Evolutionary conservation across 2,113 vertebrate genomes (phyloP).

Genomic region (Xiphias gladius): DNA sequence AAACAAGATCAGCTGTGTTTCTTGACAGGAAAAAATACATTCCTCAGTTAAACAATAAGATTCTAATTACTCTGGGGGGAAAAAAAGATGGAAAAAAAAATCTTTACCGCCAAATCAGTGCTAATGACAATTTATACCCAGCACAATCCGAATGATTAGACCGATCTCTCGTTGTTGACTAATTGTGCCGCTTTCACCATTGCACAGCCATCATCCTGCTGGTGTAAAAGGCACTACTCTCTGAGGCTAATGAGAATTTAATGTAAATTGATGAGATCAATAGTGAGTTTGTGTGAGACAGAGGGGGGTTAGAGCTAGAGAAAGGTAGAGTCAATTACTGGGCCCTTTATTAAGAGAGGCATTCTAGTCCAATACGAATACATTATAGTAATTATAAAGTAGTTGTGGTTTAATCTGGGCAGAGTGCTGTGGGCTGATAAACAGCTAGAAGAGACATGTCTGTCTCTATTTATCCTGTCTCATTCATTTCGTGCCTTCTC

Average conservation of each 20-base stretch:
- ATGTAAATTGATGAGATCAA: slow-evolving; percentile 72
- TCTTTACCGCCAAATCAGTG: not conserved
- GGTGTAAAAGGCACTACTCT: slow-evolving; percentile 37
- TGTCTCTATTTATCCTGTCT: slow-evolving; percentile 40
- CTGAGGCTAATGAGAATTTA: slow-evolving; percentile 66
- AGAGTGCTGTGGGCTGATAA: slow-evolving; percentile 67
- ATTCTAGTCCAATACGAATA: slow-evolving; percentile 47
- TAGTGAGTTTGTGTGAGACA: slow-evolving; percentile 19
- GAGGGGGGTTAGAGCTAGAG: not conserved
- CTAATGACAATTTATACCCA: slow-evolving; percentile 24
- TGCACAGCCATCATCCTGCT: slow-evolving; percentile 14
- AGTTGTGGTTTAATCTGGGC: slow-evolving; percentile 58
- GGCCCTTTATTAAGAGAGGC: slow-evolving; percentile 49
- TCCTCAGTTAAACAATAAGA: not conserved
- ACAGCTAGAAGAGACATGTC: slow-evolving; percentile 39
- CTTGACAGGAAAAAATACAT: not conserved
- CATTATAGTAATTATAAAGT: slow-evolving; percentile 61
- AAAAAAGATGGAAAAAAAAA: not conserved
- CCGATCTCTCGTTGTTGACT: slow-evolving; percentile 32
- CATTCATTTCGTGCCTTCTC: slow-evolving; percentile 14
- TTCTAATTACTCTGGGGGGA: not conserved
- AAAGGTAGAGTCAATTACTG: slow-evolving; percentile 54
- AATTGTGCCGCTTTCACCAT: not conserved
- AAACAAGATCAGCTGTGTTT: not conserved
- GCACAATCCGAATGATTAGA: slow-evolving; percentile 10